Base-by-base conservation (phyloP, 2,113 vertebrate genomes). In the Phrynocephalus versicolor region DNA sequence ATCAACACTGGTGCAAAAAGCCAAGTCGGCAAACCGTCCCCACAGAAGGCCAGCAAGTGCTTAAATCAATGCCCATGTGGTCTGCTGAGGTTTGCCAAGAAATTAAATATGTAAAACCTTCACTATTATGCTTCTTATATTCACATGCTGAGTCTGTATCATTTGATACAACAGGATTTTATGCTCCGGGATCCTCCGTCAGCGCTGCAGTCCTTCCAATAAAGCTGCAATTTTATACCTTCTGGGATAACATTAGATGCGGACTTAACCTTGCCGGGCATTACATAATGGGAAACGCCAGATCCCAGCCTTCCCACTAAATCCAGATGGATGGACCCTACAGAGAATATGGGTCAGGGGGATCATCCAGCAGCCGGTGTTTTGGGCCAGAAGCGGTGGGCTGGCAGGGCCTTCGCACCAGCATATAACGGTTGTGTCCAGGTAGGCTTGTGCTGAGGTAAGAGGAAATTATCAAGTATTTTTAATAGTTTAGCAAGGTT, bases 41-140 rank as follows among this genome's bases (percentile, higher is more conserved):
- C 67, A 71, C 79, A 89, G 90, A 92, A 92, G 75, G 85, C 81
- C 89, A 88, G 85, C 70, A 83, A 93, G 87, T 74, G 69, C 79
- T 91, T 89, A 83, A 93, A 91, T 91, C 88, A 93, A 60, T 75
- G 23, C 81, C 69, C 77, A 33, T 58, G 89, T 83, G 70, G 70
- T 77, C 41, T 88, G 69, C 75, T 1, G 45, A 85, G 65, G 85
- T 70, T 84, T 90, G 87, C 57, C 88, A 94, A 84, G 79, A 94
- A 94, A 94, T 88, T 89, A 94, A 93, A 88, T 83, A 92, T 82
- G 91, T 85, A 94, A 94, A 92, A 86, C 30, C 35, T 90, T 84
- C 79, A 76, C 35, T 91, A 82, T 91, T 83, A 79, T 58, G 57
- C 87, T 91, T 81, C 72, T 82, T 85, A 92, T 9, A 90, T 71